phyloP scores from a whole-genome alignment of 2,113 vertebrate genomes.

The Alectura lathami region DNA sequence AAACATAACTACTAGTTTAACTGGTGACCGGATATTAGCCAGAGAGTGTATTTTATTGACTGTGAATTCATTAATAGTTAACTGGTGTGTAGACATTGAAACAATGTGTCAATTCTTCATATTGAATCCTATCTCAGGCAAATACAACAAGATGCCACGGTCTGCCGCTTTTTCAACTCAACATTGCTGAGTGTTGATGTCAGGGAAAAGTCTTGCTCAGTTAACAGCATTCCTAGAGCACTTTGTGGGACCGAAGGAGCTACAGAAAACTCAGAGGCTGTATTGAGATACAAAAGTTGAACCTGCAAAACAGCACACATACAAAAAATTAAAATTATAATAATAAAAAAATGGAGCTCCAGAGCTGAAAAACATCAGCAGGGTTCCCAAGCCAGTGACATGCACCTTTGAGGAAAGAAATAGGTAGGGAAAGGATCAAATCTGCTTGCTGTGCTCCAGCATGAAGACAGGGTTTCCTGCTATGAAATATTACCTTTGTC shows the following conservation, averaged over 20 bases:
- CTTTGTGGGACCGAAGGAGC: neutral
- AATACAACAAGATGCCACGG: constrained; percentile 53
- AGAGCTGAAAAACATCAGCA: neutral
- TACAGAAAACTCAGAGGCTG: neutral
- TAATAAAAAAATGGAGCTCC: neutral
- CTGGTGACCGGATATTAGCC: constrained; percentile 20
- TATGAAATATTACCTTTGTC: neutral
- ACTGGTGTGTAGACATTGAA: constrained; percentile 50
- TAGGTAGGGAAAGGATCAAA: neutral
- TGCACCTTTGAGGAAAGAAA: neutral
- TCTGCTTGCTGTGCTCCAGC: neutral
- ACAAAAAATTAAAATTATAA: neutral
- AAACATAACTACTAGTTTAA: constrained; percentile 47
- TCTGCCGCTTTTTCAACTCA: constrained; percentile 36
- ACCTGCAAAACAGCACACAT: neutral
- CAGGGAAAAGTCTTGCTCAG: constrained; percentile 31
- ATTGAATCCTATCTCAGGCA: constrained; percentile 39
- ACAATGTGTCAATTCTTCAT: constrained; percentile 56
- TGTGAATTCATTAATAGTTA: constrained; percentile 59
- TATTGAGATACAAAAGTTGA: neutral
- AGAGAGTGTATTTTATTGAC: constrained; percentile 48
- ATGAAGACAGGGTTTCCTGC: neutral
- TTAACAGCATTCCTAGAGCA: constrained; percentile 41
- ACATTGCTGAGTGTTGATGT: constrained; percentile 52
- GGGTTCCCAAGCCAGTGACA: neutral